Base-by-base conservation (phyloP, 2,113 vertebrate species). In the Alosa alosa region DNA sequence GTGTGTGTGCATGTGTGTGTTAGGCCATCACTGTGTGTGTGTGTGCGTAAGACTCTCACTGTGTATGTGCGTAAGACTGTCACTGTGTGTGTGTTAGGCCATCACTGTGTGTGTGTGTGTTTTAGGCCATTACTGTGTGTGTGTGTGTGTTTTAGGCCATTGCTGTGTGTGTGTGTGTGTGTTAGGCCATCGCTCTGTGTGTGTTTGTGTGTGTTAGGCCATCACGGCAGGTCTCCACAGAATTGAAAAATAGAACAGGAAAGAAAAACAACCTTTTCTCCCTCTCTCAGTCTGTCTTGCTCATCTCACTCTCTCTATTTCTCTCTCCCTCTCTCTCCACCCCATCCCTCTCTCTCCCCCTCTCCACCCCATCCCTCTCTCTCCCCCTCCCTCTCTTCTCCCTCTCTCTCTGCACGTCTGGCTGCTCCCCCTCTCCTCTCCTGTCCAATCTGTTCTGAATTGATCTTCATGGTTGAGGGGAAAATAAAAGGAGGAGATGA, bases 381-480 rank as follows among this genome's bases (percentile, higher is more conserved):
- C 88, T 95, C 96, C 96, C 94, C 95, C 94, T 94, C 57, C 7
- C 22, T 64, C 22, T 64, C 57, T n/a, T 92, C 91, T 90, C 92
- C 91, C 91, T 93, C 87, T 92, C 94, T 96, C 94, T 93, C 95
- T 47, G 31, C 31, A 31, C 31, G 31, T 31, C 31, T 31, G 31
- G 31, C 31, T 31, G 31, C 22, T 25, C 8, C n/a, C 11, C n/a
- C n/a, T 10, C 60, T 10, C 25, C n/a, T 64, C 6, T 96, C 93
- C 81, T 97, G 95, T 95, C 94, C 96, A 99, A 97, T 99, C 97
- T 97, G 96, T 97, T 97, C 96, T 96, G 96, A 98, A 98, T 99
- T 96, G 96, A 99, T 98, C 98, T 98, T 97, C 97, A 98, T 97
- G 97, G 97, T 96, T 97, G 96, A 98, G 93, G 95, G 96, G 97